These are phyloP conservation scores for Spodoptera litura DNA, from an alignment of 1,140 invertebrate species.

Conservation along the genomic window DNA sequence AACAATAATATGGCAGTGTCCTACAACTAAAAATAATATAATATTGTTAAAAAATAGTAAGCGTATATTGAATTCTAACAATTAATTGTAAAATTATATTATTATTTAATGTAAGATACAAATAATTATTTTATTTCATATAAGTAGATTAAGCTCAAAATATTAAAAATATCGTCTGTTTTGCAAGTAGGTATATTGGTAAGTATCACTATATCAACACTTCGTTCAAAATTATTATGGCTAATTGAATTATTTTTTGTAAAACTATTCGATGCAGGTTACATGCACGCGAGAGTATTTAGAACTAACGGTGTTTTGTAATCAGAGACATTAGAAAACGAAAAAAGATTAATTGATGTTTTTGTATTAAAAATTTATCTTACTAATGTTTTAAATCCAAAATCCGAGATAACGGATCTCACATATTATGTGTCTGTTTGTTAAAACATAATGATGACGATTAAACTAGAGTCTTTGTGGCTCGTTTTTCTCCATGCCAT, in stretches of 20 bases:
- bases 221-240: constrained; percentile 31
- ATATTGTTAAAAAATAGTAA: constrained; percentile 54
- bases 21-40: constrained; percentile 53
- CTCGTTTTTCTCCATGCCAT: no score
- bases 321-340: constrained; percentile 30
- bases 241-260: constrained; percentile 31
- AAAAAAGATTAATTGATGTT: not conserved
- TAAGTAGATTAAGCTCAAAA: constrained; percentile 26
- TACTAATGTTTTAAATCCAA: no score
- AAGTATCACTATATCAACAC: constrained; percentile 3
- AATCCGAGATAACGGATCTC: no score
- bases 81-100: constrained; percentile 40
- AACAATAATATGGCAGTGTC: constrained; percentile 74
- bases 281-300: constrained; percentile 39
- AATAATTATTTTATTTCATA: constrained; percentile 6
- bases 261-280: constrained; percentile 31
- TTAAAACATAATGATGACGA: no score
- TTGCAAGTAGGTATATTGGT: constrained; percentile 18
- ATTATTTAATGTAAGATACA: constrained; percentile 1
- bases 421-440: no score
- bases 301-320: constrained; percentile 23
- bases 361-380: not conserved
- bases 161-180: constrained; percentile 16
- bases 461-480: no score
- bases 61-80: constrained; percentile 46